Conservation (phyloP, 30 jellyfish, hydroid and myxozoan genomes). For the Aurelia sp. region DNA sequence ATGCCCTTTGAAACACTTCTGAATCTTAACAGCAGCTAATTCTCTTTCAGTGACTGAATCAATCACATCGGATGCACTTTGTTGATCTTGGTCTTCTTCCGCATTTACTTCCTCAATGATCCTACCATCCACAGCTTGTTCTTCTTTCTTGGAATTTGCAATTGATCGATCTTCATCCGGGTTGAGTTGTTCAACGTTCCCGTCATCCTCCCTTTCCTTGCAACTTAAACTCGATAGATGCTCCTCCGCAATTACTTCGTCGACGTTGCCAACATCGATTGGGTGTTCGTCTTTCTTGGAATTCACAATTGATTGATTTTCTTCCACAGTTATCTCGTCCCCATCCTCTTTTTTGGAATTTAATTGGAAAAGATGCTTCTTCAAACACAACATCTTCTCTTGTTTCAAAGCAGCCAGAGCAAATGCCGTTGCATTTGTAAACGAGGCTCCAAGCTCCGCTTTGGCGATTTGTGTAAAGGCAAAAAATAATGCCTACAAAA, state of each 20-base stretch:
- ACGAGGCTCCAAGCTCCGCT: conserved; percentile 27
- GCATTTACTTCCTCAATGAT: conserved; percentile 23
- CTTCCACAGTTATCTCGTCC: background rate
- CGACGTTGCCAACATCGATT: background rate
- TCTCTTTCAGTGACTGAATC: conserved; percentile 2
- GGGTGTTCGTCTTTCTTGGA: background rate
- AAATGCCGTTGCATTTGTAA: conserved; percentile 37
- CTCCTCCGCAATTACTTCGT: conserved; percentile 27
- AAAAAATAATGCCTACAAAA: conserved; percentile 45
- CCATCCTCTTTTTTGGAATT: background rate
- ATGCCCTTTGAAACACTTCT: conserved; percentile 75
- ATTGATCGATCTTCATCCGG: background rate
- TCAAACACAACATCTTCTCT: conserved; percentile 54
- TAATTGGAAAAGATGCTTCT: conserved; percentile 13
- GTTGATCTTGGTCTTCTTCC: conserved; percentile 3
- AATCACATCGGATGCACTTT: background rate
- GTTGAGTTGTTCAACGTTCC: no score
- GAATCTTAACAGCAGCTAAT: conserved; percentile 76
- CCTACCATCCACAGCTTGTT: background rate
- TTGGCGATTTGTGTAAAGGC: background rate
- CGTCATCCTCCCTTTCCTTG: background rate
- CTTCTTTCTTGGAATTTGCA: no score
- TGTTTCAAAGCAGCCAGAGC: conserved; percentile 81
- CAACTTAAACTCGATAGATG: background rate
- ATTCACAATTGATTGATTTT: background rate